phyloP scores from a whole-genome alignment of 2,113 vertebrate species.

The Urocolius indicus region DNA sequence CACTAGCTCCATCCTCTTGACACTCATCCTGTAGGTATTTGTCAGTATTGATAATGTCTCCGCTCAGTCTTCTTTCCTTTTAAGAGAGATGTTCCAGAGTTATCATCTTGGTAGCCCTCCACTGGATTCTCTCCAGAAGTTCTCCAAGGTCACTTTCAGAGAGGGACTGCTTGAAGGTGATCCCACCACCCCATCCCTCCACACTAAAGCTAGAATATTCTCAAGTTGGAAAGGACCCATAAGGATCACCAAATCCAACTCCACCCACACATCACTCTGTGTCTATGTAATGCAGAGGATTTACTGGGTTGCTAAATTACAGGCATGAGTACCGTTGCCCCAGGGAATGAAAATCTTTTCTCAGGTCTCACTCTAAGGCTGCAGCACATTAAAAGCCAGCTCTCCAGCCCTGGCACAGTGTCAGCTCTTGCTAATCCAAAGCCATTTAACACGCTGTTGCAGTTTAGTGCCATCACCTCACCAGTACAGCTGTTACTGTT shows the following conservation, averaged over 20 bases:
- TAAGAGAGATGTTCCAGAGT: too few species aligned
- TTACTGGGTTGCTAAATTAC: neutral
- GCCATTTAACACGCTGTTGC: neutral
- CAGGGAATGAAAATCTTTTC: neutral
- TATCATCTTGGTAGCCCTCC: too few species aligned
- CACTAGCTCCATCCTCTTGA: too few species aligned
- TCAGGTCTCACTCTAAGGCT: neutral
- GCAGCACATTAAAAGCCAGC: neutral
- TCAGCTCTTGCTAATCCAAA: neutral
- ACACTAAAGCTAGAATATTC: neutral
- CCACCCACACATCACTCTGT: neutral
- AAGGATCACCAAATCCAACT: neutral
- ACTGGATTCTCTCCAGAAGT: too few species aligned
- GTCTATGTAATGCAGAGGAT: accelerated
- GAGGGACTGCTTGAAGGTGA: accelerated
- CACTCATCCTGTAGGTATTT: too few species aligned
- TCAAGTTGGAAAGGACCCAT: neutral
- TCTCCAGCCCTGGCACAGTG: neutral
- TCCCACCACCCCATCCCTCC: neutral
- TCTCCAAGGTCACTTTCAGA: neutral
- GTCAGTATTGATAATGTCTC: too few species aligned
- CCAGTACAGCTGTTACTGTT: neutral
- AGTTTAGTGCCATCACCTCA: neutral
- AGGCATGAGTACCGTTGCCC: neutral
- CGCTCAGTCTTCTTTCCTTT: too few species aligned